Evolutionary conservation across 2,888 invertebrate species (phyloP).

Genomic region (Perdita meconis): DNA sequence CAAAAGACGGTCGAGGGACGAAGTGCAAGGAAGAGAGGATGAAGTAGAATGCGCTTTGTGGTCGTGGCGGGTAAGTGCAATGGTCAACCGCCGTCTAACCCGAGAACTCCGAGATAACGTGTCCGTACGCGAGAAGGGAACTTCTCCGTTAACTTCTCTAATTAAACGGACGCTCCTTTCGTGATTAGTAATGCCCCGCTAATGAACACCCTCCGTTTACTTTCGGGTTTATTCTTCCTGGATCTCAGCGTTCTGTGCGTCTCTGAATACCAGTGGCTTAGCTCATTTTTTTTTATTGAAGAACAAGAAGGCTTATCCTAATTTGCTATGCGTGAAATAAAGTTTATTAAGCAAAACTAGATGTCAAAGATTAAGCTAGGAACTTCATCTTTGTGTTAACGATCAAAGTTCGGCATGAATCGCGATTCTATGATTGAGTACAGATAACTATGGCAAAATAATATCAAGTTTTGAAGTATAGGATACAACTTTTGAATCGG

Average conservation of each 20-base stretch:
- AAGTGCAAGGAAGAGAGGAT: constrained; percentile 33
- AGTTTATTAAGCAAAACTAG: too few relatives aligned
- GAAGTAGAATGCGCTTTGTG: constrained; percentile 65
- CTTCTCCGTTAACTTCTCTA: constrained; percentile 67
- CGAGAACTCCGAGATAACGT: constrained; percentile 52
- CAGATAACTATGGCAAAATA: too few relatives aligned
- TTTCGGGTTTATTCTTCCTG: constrained; percentile 18
- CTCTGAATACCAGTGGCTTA: neutral
- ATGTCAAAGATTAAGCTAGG: too few relatives aligned
- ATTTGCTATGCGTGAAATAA: too few relatives aligned
- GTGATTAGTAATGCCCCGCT: constrained; percentile 59
- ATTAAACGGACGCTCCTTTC: constrained; percentile 65
- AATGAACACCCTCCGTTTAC: constrained; percentile 56
- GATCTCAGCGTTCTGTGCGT: neutral
- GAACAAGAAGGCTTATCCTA: too few relatives aligned
- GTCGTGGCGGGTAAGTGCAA: constrained; percentile 65
- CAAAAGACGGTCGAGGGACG: constrained; percentile 24
- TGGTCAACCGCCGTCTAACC: constrained; percentile 71
- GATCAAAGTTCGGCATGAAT: too few relatives aligned
- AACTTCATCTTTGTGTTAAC: too few relatives aligned
- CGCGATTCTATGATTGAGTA: too few relatives aligned
- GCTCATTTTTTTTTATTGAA: neutral
- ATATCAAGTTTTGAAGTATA: too few relatives aligned
- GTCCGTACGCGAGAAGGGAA: constrained; percentile 49
- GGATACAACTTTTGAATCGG: too few relatives aligned